Percentiles rank a stretch among this genome's conserved stretches.
phyloP scores from a whole-genome alignment of 2,888 invertebrate species.

The Timema cristinae region DNA sequence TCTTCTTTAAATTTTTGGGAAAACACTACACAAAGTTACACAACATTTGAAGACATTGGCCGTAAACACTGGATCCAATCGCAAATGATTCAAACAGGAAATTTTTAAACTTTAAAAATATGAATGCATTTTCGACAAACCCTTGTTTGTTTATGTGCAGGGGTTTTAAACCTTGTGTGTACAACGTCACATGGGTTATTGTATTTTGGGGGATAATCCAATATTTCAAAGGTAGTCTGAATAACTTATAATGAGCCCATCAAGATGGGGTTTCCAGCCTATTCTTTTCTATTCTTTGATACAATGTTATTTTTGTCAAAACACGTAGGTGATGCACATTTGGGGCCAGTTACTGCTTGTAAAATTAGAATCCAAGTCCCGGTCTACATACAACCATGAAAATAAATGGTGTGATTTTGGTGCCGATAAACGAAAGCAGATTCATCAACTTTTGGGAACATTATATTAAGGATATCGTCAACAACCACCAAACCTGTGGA shows the following conservation, averaged over 20 bases:
- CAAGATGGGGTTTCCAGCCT: background rate
- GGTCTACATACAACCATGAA: background rate
- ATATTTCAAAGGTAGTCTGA: background rate
- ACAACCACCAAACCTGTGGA: background rate
- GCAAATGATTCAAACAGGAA: background rate
- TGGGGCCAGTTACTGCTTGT: background rate
- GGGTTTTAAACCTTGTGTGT: background rate
- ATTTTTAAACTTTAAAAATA: background rate
- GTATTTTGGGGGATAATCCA: background rate
- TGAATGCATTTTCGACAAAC: constrained; percentile 1
- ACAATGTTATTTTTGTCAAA: background rate
- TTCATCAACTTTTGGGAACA: background rate
- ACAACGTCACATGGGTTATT: background rate
- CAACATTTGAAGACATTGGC: constrained; percentile 7
- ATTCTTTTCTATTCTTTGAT: background rate
- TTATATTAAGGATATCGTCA: background rate
- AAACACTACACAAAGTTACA: constrained; percentile 6
- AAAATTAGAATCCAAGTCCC: background rate
- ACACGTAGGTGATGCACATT: background rate
- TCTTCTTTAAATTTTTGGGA: background rate
- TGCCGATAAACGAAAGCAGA: background rate
- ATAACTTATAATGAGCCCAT: background rate
- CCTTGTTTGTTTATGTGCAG: background rate
- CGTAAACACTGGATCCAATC: background rate
- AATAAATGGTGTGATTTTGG: background rate